Conservation (phyloP, 2,797 vertebrate species). For the Gobionotothen gibberifrons region DNA sequence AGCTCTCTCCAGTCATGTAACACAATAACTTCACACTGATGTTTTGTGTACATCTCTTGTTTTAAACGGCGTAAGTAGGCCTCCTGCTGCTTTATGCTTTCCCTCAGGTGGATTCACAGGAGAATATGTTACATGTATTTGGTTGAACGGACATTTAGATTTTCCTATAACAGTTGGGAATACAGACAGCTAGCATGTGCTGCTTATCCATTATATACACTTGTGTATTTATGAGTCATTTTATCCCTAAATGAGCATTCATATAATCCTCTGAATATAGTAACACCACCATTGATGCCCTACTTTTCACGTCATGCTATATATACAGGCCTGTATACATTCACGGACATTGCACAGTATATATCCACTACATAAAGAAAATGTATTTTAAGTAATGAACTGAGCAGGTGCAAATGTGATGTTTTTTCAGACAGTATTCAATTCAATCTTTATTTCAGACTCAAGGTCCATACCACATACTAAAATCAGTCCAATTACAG, state of each 20-base stretch:
- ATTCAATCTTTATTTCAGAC: too few species aligned
- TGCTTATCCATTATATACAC: slow-evolving; percentile 29
- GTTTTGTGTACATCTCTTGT: slow-evolving; percentile 57
- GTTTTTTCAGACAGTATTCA: too few species aligned
- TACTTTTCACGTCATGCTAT: slow-evolving; percentile 14
- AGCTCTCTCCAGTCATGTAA: slow-evolving; percentile 53
- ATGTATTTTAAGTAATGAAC: neutral
- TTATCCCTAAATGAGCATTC: slow-evolving; percentile 9
- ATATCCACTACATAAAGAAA: neutral
- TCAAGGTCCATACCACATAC: too few species aligned
- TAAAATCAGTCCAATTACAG: too few species aligned
- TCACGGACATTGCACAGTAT: neutral
- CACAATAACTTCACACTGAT: slow-evolving; percentile 53
- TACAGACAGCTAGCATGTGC: neutral
- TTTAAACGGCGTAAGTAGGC: slow-evolving; percentile 62
- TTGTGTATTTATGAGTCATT: slow-evolving; percentile 36
- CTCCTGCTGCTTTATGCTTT: slow-evolving; percentile 51
- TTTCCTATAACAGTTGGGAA: slow-evolving; percentile 11
- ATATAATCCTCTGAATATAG: slow-evolving; percentile 21
- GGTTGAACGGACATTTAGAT: slow-evolving; percentile 29
- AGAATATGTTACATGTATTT: slow-evolving; percentile 52
- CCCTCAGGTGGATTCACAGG: slow-evolving; percentile 60
- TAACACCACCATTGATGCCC: neutral
- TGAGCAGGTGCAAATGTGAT: neutral
- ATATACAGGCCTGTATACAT: neutral